Percentiles rank a stretch among this genome's conserved stretches.
phyloP scores from a whole-genome alignment of 2,888 invertebrate genomes.

The Habroteleia sp. region DNA sequence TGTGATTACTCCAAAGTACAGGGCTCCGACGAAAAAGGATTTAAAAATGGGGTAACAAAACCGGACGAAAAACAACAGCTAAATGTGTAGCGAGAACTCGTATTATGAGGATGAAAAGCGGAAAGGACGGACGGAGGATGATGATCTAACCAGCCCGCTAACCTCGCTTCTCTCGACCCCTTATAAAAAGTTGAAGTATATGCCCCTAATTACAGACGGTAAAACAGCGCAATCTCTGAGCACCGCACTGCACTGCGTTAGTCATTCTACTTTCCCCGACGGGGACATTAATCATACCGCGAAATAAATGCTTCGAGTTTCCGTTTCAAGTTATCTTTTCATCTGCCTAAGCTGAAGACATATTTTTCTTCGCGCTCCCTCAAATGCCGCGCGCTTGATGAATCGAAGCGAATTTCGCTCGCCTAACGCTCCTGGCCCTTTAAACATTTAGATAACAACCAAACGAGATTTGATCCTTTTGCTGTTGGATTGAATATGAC shows the following conservation, averaged over 20 bases:
- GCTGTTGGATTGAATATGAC: constrained; percentile 10
- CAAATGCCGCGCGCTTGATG: constrained; percentile 28
- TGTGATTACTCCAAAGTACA: constrained; percentile 49
- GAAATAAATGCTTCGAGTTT: constrained; percentile 70
- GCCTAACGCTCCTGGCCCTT: constrained; percentile 35
- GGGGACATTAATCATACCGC: constrained; percentile 69
- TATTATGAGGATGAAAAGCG: constrained; percentile 58
- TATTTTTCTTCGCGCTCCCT: constrained; percentile 52
- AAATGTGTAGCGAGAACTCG: constrained; percentile 52
- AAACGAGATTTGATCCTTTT: constrained; percentile 14
- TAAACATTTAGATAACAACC: constrained; percentile 44
- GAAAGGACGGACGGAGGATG: constrained; percentile 53
- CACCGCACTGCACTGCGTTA: constrained; percentile 73
- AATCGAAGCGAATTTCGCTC: constrained; percentile 41
- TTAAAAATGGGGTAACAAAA: constrained; percentile 51
- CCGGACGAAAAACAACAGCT: constrained; percentile 40
- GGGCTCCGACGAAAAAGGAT: constrained; percentile 27
- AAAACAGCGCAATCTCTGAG: constrained; percentile 75
- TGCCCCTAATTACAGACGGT: constrained; percentile 75
- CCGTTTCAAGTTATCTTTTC: constrained; percentile 67
- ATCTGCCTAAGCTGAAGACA: constrained; percentile 52
- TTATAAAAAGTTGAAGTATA: constrained; percentile 75
- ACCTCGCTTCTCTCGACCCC: constrained; percentile 60
- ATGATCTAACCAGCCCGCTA: constrained; percentile 61
- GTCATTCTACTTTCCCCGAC: constrained; percentile 68